Evolutionary conservation across 2,113 vertebrate genomes (phyloP), one percentile per base, ranked within the genome.

Genomic region (Coturnix japonica): DNA sequence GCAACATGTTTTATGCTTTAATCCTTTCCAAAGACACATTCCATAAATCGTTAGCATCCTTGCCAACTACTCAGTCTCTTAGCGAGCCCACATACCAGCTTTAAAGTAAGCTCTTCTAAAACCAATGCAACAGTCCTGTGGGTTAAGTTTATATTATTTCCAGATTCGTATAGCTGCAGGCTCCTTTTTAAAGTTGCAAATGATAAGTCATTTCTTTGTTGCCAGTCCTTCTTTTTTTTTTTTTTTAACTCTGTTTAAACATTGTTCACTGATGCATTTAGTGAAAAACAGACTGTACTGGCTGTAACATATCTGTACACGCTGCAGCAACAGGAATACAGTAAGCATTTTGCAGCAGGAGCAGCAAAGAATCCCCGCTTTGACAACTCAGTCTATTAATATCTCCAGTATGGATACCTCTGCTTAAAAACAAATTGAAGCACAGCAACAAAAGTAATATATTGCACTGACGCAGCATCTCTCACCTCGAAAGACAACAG

Each of bases 21-120:
- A 97, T 97, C 95, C 96, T 96, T 97, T 96, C 96, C 97, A 98
- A 98, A 97, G 97, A 96, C 78, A 93, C 97, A 98, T 98, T 98
- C 97, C 98, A 97, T 95, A 95, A 97, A 98, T 97, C 91, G 92
- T 94, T 97, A 96, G 92, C 97, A 97, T 97, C 97, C 94, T 54
- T 97, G 96, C 97, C 97, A 97, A 92, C 94, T 91, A 70, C 96
- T 97, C 89, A 17, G 85, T 47, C 93, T 89, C 89, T 94, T 22
- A 96, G 95, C 84, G 91, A 97, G 96, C 90, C 95, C 96, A 88
- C 97, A 97, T 98, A 98, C 97, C 97, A 97, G 95, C 97, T 98
- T 98, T 97, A 98, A 98, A 97, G 96, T 96, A 96, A 97, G 91
- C 95, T 96, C 91, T 91, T 91, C 95, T 96, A 93, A 97, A 98